These are phyloP conservation scores for Elymnias hypermnestra DNA, from an alignment of 1,140 invertebrate species.

Conservation along the genomic window DNA sequence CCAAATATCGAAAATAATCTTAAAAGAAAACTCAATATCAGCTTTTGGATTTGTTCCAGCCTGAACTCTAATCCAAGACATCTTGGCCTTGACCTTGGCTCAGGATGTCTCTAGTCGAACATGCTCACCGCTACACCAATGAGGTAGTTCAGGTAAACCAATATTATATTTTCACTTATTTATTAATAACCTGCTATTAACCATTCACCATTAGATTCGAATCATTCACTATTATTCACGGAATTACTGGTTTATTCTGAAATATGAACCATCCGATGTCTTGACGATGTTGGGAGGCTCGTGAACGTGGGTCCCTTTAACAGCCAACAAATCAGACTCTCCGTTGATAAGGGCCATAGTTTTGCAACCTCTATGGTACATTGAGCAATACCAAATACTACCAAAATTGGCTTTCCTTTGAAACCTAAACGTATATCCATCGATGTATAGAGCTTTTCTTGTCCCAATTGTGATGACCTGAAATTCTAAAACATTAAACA, in stretches of 20 bases:
- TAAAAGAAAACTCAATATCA: too few relatives aligned
- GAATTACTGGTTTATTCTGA: conserved; percentile 1
- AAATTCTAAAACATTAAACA: conserved; percentile 1
- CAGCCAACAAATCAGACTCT: conserved; percentile 1
- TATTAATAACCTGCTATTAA: background rate
- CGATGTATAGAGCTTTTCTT: conserved; percentile 1
- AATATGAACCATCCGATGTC: conserved; percentile 14
- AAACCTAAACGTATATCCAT: conserved; percentile 10
- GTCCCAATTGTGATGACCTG: conserved; percentile 16
- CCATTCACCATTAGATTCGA: background rate
- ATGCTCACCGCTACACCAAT: too few relatives aligned
- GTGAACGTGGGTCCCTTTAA: conserved; percentile 18
- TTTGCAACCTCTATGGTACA: conserved; percentile 16
- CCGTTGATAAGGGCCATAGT: conserved; percentile 2
- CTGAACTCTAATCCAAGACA: too few relatives aligned
- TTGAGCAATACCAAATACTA: conserved; percentile 12
- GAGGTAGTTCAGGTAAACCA: background rate
- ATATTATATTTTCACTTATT: background rate
- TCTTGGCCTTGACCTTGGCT: too few relatives aligned
- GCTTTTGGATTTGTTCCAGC: too few relatives aligned
- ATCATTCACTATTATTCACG: background rate
- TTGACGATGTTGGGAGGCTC: conserved; percentile 10
- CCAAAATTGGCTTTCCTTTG: background rate
- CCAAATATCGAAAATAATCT: too few relatives aligned
- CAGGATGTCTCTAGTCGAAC: too few relatives aligned